Evolutionary conservation across 2,113 vertebrate species (phyloP).

Genomic region (Neofelis nebulosa): DNA sequence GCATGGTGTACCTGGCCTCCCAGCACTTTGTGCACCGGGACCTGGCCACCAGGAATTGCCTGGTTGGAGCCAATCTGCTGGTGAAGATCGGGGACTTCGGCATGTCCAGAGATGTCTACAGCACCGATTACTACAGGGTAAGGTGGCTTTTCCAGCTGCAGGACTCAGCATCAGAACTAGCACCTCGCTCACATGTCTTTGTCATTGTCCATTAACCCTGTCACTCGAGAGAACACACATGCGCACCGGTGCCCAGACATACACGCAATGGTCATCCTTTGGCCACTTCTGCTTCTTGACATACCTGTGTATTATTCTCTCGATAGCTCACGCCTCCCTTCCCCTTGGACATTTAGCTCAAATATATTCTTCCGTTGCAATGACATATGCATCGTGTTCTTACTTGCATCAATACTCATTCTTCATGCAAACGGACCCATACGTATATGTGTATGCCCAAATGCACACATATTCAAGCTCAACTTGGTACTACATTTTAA

Average conservation of each 20-base stretch:
- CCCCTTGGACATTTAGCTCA: not conserved
- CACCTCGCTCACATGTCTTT: conserved; percentile 50
- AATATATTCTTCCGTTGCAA: not conserved
- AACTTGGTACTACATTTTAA: not conserved
- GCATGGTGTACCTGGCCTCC: conserved; percentile 97
- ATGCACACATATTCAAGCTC: not conserved
- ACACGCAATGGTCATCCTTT: not conserved
- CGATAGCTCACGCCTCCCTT: not conserved
- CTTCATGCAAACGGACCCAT: conserved; percentile 34
- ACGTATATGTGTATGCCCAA: not conserved
- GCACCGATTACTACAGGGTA: conserved; percentile 99
- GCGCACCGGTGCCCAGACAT: not conserved
- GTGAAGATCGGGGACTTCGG: conserved; percentile 99
- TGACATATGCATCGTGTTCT: not conserved
- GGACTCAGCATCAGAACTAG: not conserved
- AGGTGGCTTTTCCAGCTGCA: conserved; percentile 75
- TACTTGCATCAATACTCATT: not conserved
- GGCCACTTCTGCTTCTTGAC: not conserved
- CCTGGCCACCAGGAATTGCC: conserved; percentile 98
- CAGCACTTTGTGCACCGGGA: conserved; percentile 99
- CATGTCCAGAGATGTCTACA: conserved; percentile 99
- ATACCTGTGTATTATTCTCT: not conserved
- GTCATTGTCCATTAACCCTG: conserved; percentile 62
- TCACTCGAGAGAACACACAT: not conserved
- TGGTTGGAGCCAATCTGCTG: conserved; percentile 96